phyloP scores from a whole-genome alignment of 2,113 vertebrate genomes.

The Nannospalax galili region DNA sequence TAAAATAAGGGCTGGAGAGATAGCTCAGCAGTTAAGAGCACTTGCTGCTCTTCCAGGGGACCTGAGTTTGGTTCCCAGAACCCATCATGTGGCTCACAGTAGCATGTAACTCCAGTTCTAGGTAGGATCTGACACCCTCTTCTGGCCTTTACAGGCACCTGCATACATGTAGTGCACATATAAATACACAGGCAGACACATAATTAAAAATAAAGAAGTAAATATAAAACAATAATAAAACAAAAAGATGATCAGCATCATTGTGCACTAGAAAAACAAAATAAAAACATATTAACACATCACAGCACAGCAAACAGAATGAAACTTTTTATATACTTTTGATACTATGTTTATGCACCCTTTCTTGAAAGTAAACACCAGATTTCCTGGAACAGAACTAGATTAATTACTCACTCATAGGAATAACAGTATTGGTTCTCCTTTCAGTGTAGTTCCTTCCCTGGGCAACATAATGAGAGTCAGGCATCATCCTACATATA shows the following conservation, averaged over 20 bases:
- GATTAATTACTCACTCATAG: neutral
- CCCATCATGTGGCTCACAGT: too few relatives aligned
- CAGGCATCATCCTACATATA: neutral
- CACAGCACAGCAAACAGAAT: neutral
- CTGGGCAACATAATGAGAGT: neutral
- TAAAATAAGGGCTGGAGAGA: too few relatives aligned
- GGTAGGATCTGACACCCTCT: too few relatives aligned
- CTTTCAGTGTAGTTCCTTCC: neutral
- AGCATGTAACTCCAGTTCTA: too few relatives aligned
- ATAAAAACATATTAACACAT: neutral
- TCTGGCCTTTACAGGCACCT: too few relatives aligned
- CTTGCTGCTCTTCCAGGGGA: too few relatives aligned
- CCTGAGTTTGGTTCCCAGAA: too few relatives aligned
- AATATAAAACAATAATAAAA: neutral
- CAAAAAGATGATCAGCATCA: conserved; percentile 5
- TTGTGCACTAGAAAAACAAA: conserved; percentile 17
- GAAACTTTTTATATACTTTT: neutral
- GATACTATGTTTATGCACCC: neutral
- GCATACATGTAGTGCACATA: neutral
- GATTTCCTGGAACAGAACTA: neutral
- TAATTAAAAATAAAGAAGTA: neutral
- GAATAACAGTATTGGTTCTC: neutral
- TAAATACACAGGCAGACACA: neutral
- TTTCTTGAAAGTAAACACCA: conserved; percentile 8
- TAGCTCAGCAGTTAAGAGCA: too few relatives aligned